phyloP scores from a whole-genome alignment of 2,888 invertebrate species.

The Pammene fasciana region DNA sequence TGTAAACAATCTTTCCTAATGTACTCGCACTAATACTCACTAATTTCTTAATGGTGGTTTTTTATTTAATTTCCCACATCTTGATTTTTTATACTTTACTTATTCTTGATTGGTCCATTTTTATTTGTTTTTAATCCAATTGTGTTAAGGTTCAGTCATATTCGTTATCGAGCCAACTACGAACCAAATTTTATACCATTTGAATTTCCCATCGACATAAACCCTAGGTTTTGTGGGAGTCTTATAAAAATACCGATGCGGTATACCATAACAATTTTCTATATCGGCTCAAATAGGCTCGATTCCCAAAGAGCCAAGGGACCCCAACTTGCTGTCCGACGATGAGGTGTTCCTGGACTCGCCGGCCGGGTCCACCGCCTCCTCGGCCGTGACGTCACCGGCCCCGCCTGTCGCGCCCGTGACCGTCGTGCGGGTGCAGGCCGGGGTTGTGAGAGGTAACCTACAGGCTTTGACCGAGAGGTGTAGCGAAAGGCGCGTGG shows the following conservation, averaged over 20 bases:
- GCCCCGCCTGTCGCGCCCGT: constrained; percentile 44
- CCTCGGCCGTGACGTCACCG: constrained; percentile 59
- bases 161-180: too few relatives aligned
- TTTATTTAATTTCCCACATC: not conserved
- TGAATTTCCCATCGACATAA: too few relatives aligned
- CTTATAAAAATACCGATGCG: too few relatives aligned
- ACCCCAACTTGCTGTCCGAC: constrained; percentile 66
- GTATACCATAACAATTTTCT: too few relatives aligned
- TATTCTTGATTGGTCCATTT: not conserved
- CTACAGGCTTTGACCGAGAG: too few relatives aligned
- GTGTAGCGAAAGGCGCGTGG: not conserved
- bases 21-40: constrained; percentile 29
- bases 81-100: not conserved
- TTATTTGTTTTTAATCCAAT: not conserved
- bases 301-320: constrained; percentile 49
- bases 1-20: not conserved
- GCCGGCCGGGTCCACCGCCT: constrained; percentile 58
- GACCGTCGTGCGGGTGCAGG: constrained; percentile 48
- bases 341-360: constrained; percentile 73
- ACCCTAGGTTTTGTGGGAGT: too few relatives aligned
- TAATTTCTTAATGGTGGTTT: constrained; percentile 22
- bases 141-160: too few relatives aligned
- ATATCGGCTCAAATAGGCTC: not conserved
- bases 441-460: constrained; percentile 58
- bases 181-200: too few relatives aligned